Evolutionary conservation across 37 sponge, comb jelly and placozoan species (phyloP).

Genomic region (Crambe crambe): DNA sequence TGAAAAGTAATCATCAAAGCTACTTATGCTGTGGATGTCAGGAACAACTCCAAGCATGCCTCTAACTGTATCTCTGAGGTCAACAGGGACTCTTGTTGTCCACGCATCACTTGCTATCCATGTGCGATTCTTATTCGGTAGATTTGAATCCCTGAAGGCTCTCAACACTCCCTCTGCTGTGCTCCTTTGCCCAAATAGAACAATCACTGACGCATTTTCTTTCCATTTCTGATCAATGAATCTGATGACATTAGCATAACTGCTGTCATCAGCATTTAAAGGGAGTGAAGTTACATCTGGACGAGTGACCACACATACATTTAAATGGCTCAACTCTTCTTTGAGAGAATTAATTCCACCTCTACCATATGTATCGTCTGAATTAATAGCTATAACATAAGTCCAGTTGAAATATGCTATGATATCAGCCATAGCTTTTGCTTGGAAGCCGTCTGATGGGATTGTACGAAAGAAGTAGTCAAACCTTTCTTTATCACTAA

Average conservation of each 20-base stretch:
- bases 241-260: background rate
- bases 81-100: slow-evolving; percentile 28
- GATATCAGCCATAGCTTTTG: slow-evolving; percentile 68
- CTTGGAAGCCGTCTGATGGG: slow-evolving; percentile 82
- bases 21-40: background rate
- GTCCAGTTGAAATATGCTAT: slow-evolving; percentile 63
- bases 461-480: slow-evolving; percentile 81
- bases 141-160: slow-evolving; percentile 8
- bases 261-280: background rate
- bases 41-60: slow-evolving; percentile 52
- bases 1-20: slow-evolving; percentile 64
- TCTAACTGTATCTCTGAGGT: slow-evolving; percentile 1
- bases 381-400: slow-evolving; percentile 36
- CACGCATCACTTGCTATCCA: slow-evolving; percentile 83
- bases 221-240: slow-evolving; percentile 4
- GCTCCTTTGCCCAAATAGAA: slow-evolving; percentile 56
- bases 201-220: slow-evolving; percentile 48
- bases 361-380: slow-evolving; percentile 55
- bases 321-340: background rate
- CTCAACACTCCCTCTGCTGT: slow-evolving; percentile 26
- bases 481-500: slow-evolving; percentile 69
- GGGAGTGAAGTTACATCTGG: background rate
- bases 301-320: background rate
- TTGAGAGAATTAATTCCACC: slow-evolving; percentile 47
- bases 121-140: slow-evolving; percentile 14